Evolutionary conservation across 2,888 invertebrate genomes (phyloP).

Genomic region (Empis livida): DNA sequence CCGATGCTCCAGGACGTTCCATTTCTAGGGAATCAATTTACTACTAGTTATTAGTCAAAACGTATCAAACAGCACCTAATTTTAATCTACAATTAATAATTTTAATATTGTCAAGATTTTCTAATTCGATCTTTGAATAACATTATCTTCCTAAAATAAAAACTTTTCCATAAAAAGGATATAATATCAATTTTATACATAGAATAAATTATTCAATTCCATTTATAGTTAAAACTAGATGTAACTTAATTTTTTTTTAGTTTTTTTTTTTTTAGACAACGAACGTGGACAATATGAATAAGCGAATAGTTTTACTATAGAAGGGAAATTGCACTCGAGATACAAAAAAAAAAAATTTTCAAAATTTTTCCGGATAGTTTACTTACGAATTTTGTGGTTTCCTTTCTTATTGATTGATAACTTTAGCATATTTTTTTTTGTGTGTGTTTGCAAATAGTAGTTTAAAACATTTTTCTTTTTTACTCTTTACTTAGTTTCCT

Average conservation of each 20-base stretch:
- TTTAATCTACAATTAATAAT: too few relatives aligned
- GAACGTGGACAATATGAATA: not conserved
- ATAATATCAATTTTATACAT: too few relatives aligned
- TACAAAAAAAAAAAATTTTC: constrained; percentile 11
- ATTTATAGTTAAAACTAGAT: not conserved
- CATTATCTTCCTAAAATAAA: too few relatives aligned
- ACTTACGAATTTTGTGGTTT: constrained; percentile 18
- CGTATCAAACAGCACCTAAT: too few relatives aligned
- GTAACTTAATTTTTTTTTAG: not conserved
- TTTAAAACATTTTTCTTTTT: not conserved
- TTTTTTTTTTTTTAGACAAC: not conserved
- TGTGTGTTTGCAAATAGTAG: not conserved
- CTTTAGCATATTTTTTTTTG: constrained; percentile 5
- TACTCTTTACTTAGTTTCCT: not conserved
- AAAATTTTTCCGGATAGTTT: constrained; percentile 18
- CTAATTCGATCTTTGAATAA: too few relatives aligned
- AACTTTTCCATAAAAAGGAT: too few relatives aligned
- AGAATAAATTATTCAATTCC: not conserved
- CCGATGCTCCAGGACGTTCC: too few relatives aligned
- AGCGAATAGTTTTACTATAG: constrained; percentile 3
- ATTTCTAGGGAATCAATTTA: too few relatives aligned
- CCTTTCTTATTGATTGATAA: constrained; percentile 18
- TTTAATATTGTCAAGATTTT: too few relatives aligned
- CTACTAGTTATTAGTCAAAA: too few relatives aligned
- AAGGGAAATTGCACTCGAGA: constrained; percentile 18